A percentile compares a stretch with the other conserved stretches of the same genome.
phyloP scores from a whole-genome alignment of 2,797 vertebrate species.

The Chromobotia macracanthus region DNA sequence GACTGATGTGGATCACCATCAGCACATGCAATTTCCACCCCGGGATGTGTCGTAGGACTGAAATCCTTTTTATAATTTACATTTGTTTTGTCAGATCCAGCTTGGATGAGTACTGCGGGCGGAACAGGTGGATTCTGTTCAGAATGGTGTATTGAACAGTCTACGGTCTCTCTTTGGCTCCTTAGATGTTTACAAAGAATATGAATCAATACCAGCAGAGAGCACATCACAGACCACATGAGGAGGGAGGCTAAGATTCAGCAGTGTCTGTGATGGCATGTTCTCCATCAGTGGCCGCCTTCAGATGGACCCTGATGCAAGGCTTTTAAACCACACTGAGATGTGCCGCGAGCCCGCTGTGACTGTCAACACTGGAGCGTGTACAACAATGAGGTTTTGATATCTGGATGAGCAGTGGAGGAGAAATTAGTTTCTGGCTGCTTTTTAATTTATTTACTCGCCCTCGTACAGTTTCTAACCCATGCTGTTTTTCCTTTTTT shows the following conservation, averaged over 20 bases:
- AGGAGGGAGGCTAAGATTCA: constrained; percentile 7
- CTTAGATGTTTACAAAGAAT: constrained; percentile 82
- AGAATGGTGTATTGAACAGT: constrained; percentile 80
- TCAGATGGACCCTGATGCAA: background rate
- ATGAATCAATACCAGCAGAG: constrained; percentile 57
- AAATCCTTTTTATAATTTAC: constrained; percentile 8
- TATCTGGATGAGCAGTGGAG: background rate
- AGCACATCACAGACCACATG: constrained; percentile 31
- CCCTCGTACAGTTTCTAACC: background rate
- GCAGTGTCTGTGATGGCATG: background rate
- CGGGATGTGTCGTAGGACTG: background rate
- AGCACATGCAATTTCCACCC: background rate
- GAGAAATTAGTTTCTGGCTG: background rate
- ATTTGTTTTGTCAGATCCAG: constrained; percentile 82
- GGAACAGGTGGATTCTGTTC: constrained; percentile 90
- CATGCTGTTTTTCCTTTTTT: background rate
- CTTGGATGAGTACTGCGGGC: constrained; percentile 94
- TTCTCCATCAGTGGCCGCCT: background rate
- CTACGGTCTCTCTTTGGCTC: constrained; percentile 80
- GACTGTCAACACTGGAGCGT: background rate
- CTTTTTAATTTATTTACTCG: background rate
- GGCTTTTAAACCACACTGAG: constrained; percentile 9
- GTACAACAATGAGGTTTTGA: background rate
- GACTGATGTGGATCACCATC: background rate
- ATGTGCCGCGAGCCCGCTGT: background rate